A percentile compares a stretch with the other conserved stretches of the same genome.
These are phyloP conservation scores for Mesoligia furuncula DNA, from an alignment of 2,888 invertebrate species.

Conservation along the genomic window DNA sequence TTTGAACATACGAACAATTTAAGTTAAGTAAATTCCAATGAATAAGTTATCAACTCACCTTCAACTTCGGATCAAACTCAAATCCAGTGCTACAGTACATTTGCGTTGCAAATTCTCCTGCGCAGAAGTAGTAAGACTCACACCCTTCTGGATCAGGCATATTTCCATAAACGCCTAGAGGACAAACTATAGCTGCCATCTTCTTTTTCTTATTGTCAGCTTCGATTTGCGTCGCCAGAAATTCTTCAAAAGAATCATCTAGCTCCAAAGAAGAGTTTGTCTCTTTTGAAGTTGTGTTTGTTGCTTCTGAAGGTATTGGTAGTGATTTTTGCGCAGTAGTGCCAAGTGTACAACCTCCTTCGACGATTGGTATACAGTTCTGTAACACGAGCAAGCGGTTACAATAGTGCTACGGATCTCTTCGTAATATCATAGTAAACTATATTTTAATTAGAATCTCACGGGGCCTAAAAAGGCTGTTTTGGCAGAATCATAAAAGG, in stretches of 20 bases:
- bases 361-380: slow-evolving; percentile 38
- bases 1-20: neutral
- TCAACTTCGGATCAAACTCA: slow-evolving; percentile 41
- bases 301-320: neutral
- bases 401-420: neutral
- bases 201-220: slow-evolving; percentile 7
- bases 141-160: slow-evolving; percentile 46
- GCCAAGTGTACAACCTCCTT: slow-evolving; percentile 65
- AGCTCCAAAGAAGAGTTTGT: neutral
- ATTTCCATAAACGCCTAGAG: slow-evolving; percentile 41
- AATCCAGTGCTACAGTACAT: slow-evolving; percentile 44
- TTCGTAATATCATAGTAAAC: neutral
- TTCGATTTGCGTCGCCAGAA: neutral
- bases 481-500: no score
- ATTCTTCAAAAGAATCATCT: neutral
- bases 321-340: slow-evolving; percentile 9
- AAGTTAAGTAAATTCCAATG: no score
- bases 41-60: slow-evolving; percentile 24
- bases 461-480: no score
- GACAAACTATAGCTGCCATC: slow-evolving; percentile 17
- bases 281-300: neutral
- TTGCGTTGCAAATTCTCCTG: slow-evolving; percentile 19
- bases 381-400: neutral
- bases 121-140: slow-evolving; percentile 45
- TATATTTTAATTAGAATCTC: neutral